Evolutionary conservation across 2,797 vertebrate species (phyloP), one percentile per base, ranked within the genome.

Genomic region (Cynopterus sphinx): DNA sequence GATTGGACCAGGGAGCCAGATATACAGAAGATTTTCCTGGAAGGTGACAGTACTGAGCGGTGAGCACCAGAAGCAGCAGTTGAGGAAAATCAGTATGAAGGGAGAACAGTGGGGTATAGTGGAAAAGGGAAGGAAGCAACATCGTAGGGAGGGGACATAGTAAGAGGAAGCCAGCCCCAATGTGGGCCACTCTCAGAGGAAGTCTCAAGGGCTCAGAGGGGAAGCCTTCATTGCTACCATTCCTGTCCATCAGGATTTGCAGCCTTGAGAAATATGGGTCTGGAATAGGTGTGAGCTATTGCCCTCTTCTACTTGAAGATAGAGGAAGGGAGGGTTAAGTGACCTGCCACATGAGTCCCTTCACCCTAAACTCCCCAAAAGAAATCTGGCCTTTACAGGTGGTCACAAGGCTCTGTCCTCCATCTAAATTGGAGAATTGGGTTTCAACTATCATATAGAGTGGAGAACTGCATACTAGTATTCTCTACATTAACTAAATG

Each of bases 191-290:
- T 70, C 79, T 78, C 65, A 71, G 22, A 87, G 36, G 71, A 88
- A 51, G 26, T 93, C 79, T 22, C 77, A 70, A 82, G 59, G 82
- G 73, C 71, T 87, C 59, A 7, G 33, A 81, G 65, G 9, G 28
- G 17, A 33, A 91, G 17, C 22, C 16, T 46, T 33, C 55, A 33
- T 39, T 39, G 74, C 77, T 53, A 67, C 39, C 39, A 89, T 36
- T 46, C 49, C 84, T 31, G 1, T 79, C 90, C 28, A 83, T 67
- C 78, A 67, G 41, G n/a, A 41, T 93, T 75, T 81, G 65, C 31
- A 77, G 19, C 68, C 51, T 86, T 85, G 26, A 95, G 53, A 94
- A 91, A 79, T 26, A 36, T 9, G 28, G 36, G n/a, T 93, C 90
- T 89, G 22, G 71, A 39, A 33, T 17, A 57, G 21, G 3, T 73